Evolutionary conservation across 2,113 vertebrate genomes (phyloP).

Genomic region (Muntiacus muntjak): DNA sequence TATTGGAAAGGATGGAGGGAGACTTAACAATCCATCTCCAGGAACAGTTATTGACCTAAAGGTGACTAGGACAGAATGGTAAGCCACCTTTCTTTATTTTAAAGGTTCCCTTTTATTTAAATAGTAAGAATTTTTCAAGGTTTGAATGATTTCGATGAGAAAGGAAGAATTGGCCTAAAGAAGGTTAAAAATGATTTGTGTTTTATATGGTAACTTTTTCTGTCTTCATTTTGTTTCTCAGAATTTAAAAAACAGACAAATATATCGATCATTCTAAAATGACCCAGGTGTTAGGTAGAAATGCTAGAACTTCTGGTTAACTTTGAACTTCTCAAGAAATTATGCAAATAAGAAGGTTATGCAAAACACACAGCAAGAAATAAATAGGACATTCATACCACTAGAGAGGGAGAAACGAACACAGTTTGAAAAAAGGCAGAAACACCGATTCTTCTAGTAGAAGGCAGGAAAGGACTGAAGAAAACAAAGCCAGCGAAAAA

Average conservation of each 20-base stretch:
- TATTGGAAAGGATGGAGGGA: neutral
- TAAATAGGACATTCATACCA: neutral
- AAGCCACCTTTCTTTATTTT: neutral
- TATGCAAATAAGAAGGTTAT: neutral
- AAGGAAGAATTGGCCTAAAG: neutral
- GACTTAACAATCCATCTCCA: neutral
- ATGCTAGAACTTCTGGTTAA: neutral
- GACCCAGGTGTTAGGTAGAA: neutral
- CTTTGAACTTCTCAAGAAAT: neutral
- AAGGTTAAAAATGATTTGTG: neutral
- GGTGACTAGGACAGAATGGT: constrained; percentile 15
- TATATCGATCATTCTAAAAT: neutral
- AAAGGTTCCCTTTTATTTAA: neutral
- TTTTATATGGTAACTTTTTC: neutral
- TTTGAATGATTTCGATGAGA: neutral
- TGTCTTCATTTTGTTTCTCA: neutral
- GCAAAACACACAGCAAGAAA: neutral
- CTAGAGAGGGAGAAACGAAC: neutral
- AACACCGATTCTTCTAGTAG: neutral
- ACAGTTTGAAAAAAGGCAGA: neutral
- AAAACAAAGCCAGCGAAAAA: neutral
- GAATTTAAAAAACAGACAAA: neutral
- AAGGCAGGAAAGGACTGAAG: neutral
- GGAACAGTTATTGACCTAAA: neutral
- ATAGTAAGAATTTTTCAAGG: neutral